Percentiles rank a stretch among this genome's conserved stretches.
phyloP scores from a whole-genome alignment of 30 jellyfish, hydroid and myxozoan species.

The Aurelia sp. region DNA sequence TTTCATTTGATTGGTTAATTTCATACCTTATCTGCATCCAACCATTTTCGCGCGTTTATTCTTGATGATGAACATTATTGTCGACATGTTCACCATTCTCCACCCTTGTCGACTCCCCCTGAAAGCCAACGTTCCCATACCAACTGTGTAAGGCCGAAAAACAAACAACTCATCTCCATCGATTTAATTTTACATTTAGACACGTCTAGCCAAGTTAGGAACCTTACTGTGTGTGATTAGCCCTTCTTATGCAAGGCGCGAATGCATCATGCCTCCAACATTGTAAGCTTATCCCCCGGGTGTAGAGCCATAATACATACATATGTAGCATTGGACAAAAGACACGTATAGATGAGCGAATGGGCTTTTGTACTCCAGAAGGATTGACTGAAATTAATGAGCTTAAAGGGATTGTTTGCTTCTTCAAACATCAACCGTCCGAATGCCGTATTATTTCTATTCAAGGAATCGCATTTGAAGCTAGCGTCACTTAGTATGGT shows the following conservation, averaged over 20 bases:
- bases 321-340: neutral
- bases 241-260: neutral
- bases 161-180: conserved; percentile 18
- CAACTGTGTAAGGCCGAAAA: conserved; percentile 8
- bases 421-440: conserved; percentile 40
- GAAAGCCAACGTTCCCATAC: neutral
- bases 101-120: no score
- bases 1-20: no score
- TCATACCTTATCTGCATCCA: no score
- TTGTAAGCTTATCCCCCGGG: conserved; percentile 37
- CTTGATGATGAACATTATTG: no score
- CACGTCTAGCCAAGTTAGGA: conserved; percentile 44
- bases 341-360: conserved; percentile 32
- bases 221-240: conserved; percentile 48
- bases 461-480: conserved; percentile 24
- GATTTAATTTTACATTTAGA: conserved; percentile 12
- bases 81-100: no score
- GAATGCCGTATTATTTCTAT: conserved; percentile 12
- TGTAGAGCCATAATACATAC: neutral
- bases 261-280: conserved; percentile 38
- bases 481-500: no score
- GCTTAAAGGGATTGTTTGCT: conserved; percentile 67
- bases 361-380: conserved; percentile 33
- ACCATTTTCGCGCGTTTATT: no score
- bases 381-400: conserved; percentile 79